phyloP scores from a whole-genome alignment of 1,140 invertebrate species.

The Melitaea cinxia region DNA sequence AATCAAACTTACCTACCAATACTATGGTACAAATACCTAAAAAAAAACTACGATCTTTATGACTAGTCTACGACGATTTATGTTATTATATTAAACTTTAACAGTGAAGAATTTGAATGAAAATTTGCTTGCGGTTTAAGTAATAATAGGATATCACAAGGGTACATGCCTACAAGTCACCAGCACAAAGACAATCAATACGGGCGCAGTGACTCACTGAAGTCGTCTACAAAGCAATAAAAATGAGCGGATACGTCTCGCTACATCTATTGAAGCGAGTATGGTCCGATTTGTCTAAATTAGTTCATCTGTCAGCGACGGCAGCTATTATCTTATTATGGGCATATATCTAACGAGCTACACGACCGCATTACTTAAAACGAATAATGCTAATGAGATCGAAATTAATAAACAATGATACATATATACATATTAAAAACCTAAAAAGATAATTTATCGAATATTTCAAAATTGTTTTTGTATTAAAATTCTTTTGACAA shows the following conservation, averaged over 20 bases:
- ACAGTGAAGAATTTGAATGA: not conserved
- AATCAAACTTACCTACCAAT: not conserved
- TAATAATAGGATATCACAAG: slow-evolving; percentile 40
- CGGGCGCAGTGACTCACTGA: slow-evolving; percentile 25
- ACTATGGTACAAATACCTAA: not conserved
- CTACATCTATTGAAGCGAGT: slow-evolving; percentile 30
- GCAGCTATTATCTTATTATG: slow-evolving; percentile 14
- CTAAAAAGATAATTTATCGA: too few relatives aligned
- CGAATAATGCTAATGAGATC: not conserved
- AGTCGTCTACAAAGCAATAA: slow-evolving; percentile 40
- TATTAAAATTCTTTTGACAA: too few relatives aligned
- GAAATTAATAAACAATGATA: not conserved
- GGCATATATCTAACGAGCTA: slow-evolving; percentile 6
- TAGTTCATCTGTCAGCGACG: slow-evolving; percentile 32
- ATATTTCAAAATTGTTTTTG: too few relatives aligned
- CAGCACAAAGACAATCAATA: slow-evolving; percentile 37
- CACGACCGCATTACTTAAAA: not conserved
- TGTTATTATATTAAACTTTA: too few relatives aligned
- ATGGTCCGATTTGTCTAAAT: slow-evolving; percentile 26
- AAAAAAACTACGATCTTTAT: not conserved
- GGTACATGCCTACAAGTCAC: slow-evolving; percentile 12
- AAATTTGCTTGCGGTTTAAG: not conserved
- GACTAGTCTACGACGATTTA: not conserved
- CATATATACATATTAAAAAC: too few relatives aligned
- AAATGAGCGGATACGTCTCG: slow-evolving; percentile 34